Conservation (phyloP, 2,797 vertebrate species). For the Alectoris magna region DNA sequence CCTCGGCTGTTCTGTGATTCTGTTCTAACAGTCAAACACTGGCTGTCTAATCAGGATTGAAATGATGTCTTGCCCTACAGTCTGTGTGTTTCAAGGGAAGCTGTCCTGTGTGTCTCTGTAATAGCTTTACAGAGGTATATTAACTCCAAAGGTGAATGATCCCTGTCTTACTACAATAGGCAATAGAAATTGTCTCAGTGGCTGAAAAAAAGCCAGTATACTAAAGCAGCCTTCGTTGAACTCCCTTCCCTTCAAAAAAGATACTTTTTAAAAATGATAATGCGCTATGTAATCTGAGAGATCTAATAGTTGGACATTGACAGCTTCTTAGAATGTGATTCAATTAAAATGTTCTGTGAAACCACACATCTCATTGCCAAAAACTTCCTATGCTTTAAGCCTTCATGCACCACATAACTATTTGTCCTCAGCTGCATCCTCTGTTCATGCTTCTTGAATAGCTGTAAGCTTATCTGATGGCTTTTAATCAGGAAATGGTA, state of each 20-base stretch:
- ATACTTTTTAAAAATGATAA: neutral
- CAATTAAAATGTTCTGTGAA: neutral
- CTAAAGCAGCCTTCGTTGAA: neutral
- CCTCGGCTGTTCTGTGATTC: neutral
- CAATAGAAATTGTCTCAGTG: neutral
- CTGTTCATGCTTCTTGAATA: neutral
- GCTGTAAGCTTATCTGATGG: neutral
- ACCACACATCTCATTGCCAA: neutral
- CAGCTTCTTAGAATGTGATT: neutral
- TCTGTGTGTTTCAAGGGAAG: neutral
- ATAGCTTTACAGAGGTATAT: neutral
- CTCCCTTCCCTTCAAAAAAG: neutral
- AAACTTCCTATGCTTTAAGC: neutral
- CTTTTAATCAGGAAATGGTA: conserved; percentile 2
- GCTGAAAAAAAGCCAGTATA: neutral
- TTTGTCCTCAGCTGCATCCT: conserved; percentile 1
- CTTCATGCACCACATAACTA: rapidly evolving
- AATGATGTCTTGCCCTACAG: neutral
- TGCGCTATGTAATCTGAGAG: neutral
- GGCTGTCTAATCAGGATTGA: neutral
- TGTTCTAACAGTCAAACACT: neutral
- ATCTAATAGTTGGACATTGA: neutral
- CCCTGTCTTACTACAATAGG: neutral
- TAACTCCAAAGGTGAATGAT: neutral
- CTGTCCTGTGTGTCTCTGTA: neutral